Conservation (phyloP, 2,888 invertebrate species). For the Ariolimax columbianus region DNA sequence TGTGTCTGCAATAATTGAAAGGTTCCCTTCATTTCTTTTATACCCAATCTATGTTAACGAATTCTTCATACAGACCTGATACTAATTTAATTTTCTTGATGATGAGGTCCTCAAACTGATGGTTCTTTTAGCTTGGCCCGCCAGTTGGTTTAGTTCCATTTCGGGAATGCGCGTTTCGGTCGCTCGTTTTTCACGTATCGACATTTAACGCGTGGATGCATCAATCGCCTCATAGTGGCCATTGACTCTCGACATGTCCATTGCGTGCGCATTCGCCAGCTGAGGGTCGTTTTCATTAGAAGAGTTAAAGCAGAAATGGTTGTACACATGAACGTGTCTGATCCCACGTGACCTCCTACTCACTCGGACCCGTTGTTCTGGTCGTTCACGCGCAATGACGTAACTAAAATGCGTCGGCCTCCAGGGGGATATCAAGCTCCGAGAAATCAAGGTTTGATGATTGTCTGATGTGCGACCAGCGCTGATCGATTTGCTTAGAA, state of each 20-base stretch:
- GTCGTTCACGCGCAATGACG: constrained; percentile 33
- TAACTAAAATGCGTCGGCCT: constrained; percentile 34
- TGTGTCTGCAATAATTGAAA: constrained; percentile 11
- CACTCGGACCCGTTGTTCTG: constrained; percentile 15
- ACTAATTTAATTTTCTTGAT: constrained; percentile 63
- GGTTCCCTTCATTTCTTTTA: constrained; percentile 27
- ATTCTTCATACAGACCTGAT: constrained; percentile 61
- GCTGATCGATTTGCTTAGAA: constrained; percentile 31
- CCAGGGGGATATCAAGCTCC: constrained; percentile 14
- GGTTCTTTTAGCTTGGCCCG: background rate
- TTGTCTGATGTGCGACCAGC: constrained; percentile 26
- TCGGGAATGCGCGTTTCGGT: background rate
- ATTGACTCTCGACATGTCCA: constrained; percentile 6
- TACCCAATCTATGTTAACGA: constrained; percentile 61
- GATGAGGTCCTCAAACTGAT: constrained; percentile 48
- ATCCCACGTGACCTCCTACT: constrained; percentile 23
- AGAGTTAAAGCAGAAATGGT: constrained; percentile 18
- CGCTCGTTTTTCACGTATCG: background rate
- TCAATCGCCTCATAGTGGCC: constrained; percentile 4
- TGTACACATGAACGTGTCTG: background rate
- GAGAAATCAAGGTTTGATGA: constrained; percentile 30
- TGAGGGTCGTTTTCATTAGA: constrained; percentile 18
- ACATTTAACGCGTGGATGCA: constrained; percentile 4
- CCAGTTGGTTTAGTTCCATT: constrained; percentile 16
- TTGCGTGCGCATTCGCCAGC: constrained; percentile 7